Conservation (phyloP, 2,113 vertebrate species). For the Hepsetus odoe region DNA sequence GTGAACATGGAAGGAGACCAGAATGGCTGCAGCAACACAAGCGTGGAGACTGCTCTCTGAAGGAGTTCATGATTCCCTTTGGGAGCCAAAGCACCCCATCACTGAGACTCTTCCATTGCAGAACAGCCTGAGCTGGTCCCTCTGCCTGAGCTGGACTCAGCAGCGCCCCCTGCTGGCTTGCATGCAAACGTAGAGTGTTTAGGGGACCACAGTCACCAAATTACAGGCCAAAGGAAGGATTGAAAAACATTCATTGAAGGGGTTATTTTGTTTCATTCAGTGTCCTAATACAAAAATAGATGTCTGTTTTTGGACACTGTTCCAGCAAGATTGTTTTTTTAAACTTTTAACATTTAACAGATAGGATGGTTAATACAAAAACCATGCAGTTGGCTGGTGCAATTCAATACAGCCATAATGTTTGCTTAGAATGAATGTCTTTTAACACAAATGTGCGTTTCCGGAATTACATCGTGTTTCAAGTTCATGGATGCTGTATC, state of each 20-base stretch:
- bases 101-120: neutral
- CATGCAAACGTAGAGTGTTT: neutral
- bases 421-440: neutral
- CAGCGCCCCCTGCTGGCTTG: constrained; percentile 15
- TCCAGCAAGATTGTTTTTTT: neutral
- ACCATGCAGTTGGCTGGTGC: neutral
- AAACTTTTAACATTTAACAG: neutral
- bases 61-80: neutral
- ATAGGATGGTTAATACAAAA: neutral
- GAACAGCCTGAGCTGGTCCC: constrained; percentile 11
- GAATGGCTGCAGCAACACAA: neutral
- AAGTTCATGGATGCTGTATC: neutral
- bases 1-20: constrained; percentile 28
- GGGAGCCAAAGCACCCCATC: neutral
- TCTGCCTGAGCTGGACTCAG: constrained; percentile 14
- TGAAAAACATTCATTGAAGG: too few relatives aligned
- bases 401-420: neutral
- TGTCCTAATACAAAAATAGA: too few relatives aligned
- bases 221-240: neutral
- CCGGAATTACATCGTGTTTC: neutral
- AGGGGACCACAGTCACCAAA: constrained; percentile 1
- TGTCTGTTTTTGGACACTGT: neutral
- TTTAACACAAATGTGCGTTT: neutral
- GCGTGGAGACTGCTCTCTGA: constrained; percentile 35
- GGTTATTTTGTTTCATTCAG: too few relatives aligned